Evolutionary conservation across 2,797 vertebrate genomes (phyloP), one percentile per base, ranked within the genome.

Genomic region (Coluber constrictor): DNA sequence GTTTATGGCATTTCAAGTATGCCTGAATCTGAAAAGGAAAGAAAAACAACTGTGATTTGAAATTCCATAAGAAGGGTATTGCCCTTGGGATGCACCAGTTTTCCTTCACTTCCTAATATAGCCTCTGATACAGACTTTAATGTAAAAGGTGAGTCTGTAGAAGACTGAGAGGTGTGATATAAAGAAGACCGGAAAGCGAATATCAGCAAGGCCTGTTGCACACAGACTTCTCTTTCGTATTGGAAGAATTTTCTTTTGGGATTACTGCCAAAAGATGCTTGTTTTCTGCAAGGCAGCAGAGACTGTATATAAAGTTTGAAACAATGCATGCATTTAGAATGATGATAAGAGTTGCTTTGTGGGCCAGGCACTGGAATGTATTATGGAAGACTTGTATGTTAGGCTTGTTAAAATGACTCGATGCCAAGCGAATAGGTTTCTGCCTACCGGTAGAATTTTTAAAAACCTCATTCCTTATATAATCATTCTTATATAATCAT

Each of bases 1-100:
- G 97, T 93, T 99, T 99, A 91, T 98, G 97, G 96, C 99, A 99
- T 70, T 97, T 97, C 97, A 99, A 96, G 61, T 99, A 99, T 55
- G 99, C 99, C 95, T 98, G 98, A 92, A 99, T 98, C 99, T 99
- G 96, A 94, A 90, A 74, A 47, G 59, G 20, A 90, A 29, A 60
- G 47, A 87, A 20, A 37, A 7, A 47, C 16, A 47, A 25, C 51
- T 16, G 5, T 3, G 5, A 57, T 11, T 13, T 6, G 32, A 56
- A 37, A 23, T 27, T 88, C 51, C 51, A 27, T 10, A 25, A 70
- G 86, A 16, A 5, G 32, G 43, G 16, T 88, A 57, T 66, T 27
- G 70, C 63, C 74, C 32, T 5, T n/a, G 18, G 87, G 37, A 74
- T 15, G 25, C 27, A 4, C 23, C 12, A 0, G 4, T 29, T 83